phyloP scores from a whole-genome alignment of 2,888 invertebrate genomes.

The Tachina grossa region DNA sequence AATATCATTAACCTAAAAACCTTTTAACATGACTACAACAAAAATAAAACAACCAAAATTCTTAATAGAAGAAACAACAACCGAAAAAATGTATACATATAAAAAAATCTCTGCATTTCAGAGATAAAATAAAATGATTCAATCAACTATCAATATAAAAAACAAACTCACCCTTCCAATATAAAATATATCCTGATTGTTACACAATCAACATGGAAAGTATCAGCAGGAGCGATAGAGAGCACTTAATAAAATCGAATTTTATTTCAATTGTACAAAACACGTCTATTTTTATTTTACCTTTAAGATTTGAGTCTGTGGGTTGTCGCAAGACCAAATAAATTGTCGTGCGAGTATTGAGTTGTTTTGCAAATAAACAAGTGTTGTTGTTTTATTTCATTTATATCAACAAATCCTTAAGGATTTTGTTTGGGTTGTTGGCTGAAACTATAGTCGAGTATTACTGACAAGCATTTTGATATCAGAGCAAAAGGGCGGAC shows the following conservation, averaged over 20 bases:
- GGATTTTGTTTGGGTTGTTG: conserved; percentile 51
- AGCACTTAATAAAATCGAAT: conserved; percentile 82
- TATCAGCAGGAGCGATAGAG: conserved; percentile 52
- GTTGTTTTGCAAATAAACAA: conserved; percentile 59
- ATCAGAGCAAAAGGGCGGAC: not conserved
- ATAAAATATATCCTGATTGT: conserved; percentile 5
- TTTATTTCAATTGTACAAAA: conserved; percentile 78
- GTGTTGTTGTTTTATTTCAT: conserved; percentile 61
- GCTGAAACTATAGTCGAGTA: conserved; percentile 2
- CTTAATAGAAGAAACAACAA: conserved; percentile 15
- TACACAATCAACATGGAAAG: conserved; percentile 10
- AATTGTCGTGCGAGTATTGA: conserved; percentile 3
- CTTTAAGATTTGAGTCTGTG: conserved; percentile 30
- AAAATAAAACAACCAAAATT: conserved; percentile 1
- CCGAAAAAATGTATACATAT: conserved; percentile 18
- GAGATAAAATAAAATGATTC: conserved; percentile 69
- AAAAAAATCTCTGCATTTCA: conserved; percentile 60
- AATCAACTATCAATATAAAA: conserved; percentile 68
- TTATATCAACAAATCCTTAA: conserved; percentile 63
- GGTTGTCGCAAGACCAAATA: conserved; percentile 16
- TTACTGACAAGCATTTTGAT: conserved; percentile 36
- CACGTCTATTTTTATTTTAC: conserved; percentile 72
- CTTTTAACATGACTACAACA: conserved; percentile 55
- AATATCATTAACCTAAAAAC: conserved; percentile 70
- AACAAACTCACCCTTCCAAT: conserved; percentile 41